phyloP scores from a whole-genome alignment of 2,797 vertebrate genomes.

The Tangara arthus region DNA sequence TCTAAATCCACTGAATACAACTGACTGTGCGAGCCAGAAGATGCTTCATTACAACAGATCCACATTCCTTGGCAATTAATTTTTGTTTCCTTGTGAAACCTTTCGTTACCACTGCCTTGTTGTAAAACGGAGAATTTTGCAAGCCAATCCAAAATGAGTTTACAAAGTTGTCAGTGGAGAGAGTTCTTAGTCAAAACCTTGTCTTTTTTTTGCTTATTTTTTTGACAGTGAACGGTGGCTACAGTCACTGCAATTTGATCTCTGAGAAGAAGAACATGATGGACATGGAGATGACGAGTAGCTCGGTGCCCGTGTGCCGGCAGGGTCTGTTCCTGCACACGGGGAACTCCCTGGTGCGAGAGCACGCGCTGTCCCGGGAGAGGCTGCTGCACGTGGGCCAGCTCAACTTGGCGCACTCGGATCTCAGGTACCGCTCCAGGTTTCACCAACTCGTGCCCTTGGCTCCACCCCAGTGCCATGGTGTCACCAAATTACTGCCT shows the following conservation, averaged over 20 bases:
- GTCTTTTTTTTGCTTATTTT: background rate
- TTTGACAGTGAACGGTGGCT: slow-evolving; percentile 82
- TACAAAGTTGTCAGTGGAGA: background rate
- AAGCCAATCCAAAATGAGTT: background rate
- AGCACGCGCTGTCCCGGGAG: slow-evolving; percentile 81
- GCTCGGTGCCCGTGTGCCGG: slow-evolving; percentile 80
- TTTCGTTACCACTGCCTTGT: background rate
- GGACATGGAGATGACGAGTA: slow-evolving; percentile 79
- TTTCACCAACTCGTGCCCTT: background rate
- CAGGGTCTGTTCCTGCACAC: slow-evolving; percentile 79
- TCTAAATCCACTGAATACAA: background rate
- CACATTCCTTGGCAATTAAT: background rate
- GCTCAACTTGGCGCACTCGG: slow-evolving; percentile 77
- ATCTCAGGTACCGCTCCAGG: slow-evolving; percentile 80
- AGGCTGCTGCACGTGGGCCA: slow-evolving; percentile 78
- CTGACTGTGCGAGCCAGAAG: background rate
- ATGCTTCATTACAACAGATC: background rate
- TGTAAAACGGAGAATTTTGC: background rate
- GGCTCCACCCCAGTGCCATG: background rate
- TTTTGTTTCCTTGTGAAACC: background rate
- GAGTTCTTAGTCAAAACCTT: background rate
- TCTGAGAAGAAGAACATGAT: slow-evolving; percentile 82
- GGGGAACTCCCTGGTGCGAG: slow-evolving; percentile 76
- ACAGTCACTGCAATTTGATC: slow-evolving; percentile 74
- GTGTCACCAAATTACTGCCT: background rate